Evolutionary conservation across 2,888 invertebrate genomes (phyloP).

Genomic region (Stenodera caucasica): DNA sequence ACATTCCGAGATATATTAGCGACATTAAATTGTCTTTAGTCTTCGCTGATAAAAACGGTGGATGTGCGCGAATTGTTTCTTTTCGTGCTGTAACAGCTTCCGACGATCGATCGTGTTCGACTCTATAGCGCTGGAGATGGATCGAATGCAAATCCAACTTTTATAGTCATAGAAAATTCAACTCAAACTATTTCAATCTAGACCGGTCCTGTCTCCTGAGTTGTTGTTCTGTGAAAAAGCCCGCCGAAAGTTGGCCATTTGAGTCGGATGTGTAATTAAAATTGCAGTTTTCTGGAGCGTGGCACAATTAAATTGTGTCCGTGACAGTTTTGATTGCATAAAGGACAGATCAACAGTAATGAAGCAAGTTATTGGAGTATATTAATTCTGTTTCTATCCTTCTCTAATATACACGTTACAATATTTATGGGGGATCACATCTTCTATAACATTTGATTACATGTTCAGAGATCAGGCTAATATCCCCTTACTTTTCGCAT

Average conservation of each 20-base stretch:
- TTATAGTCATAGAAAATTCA: too few relatives aligned
- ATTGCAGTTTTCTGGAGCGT: neutral
- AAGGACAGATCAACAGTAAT: constrained; percentile 6
- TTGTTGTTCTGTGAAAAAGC: too few relatives aligned
- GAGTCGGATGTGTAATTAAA: neutral
- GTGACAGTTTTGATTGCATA: constrained; percentile 16
- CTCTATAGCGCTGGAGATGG: neutral
- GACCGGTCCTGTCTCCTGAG: too few relatives aligned
- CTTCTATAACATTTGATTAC: constrained; percentile 27
- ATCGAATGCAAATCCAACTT: neutral
- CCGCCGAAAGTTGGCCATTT: neutral
- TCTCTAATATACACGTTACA: neutral
- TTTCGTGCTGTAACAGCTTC: too few relatives aligned
- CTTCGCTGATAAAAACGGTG: neutral
- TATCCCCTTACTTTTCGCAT: constrained; percentile 29
- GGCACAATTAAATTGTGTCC: constrained; percentile 21
- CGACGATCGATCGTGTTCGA: too few relatives aligned
- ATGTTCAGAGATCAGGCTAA: constrained; percentile 33
- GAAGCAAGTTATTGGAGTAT: constrained; percentile 12
- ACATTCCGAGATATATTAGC: neutral
- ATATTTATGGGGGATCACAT: constrained; percentile 8
- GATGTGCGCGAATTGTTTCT: neutral
- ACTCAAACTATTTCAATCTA: too few relatives aligned
- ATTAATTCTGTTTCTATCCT: neutral
- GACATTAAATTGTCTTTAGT: neutral